Conservation (phyloP, 2,888 invertebrate species). For the Monochamus alternatus region DNA sequence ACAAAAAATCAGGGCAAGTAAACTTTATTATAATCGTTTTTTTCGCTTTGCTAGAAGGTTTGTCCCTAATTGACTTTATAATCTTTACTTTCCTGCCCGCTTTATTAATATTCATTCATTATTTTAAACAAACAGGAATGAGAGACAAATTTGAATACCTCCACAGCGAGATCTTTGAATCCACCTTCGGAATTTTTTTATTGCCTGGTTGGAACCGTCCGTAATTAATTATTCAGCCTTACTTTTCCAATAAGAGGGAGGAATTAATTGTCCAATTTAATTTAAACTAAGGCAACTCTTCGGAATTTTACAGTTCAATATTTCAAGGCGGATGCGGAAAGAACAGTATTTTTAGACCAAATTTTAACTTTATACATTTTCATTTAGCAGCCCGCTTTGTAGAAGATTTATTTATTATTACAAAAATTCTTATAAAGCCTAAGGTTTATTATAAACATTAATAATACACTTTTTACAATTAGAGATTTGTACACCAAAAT, state of each 20-base stretch:
- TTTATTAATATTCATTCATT: background rate
- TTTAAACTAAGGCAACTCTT: constrained; percentile 1
- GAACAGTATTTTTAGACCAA: background rate
- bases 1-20: no score
- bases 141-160: background rate
- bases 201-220: constrained; percentile 3
- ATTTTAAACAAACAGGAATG: background rate
- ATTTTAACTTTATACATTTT: no score
- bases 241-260: constrained; percentile 8
- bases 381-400: no score
- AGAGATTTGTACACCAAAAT: no score
- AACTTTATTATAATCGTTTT: no score
- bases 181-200: constrained; percentile 19
- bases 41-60: no score
- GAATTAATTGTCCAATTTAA: constrained; percentile 15
- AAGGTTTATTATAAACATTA: no score
- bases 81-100: no score
- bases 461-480: no score
- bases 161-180: background rate
- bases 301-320: background rate
- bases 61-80: no score
- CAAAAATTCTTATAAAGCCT: no score
- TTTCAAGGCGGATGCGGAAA: background rate
- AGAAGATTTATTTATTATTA: no score
- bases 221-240: constrained; percentile 19